Conservation (phyloP, 1,140 invertebrate species). For the Gonioctena quinquepunctata region DNA sequence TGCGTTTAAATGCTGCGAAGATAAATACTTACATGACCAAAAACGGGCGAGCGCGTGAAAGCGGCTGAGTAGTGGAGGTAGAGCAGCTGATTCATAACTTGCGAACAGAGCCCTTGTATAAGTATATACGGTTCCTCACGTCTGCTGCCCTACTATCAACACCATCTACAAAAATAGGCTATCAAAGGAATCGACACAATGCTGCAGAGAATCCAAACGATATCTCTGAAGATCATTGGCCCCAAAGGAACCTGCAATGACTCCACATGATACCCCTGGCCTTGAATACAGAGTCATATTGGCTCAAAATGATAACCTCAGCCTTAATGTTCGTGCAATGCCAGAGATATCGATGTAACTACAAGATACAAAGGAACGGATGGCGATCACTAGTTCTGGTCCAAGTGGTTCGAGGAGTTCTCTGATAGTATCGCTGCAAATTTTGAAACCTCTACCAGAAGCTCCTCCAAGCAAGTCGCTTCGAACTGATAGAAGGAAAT, state of each 20-base stretch:
- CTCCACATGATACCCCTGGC: not conserved
- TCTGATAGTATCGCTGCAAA: not conserved
- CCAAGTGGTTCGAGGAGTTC: not conserved
- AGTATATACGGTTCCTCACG: too few species aligned
- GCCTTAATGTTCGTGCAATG: not conserved
- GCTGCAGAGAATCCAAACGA: too few species aligned
- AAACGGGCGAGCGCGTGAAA: too few species aligned
- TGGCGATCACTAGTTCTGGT: not conserved
- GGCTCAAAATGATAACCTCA: not conserved
- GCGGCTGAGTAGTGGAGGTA: too few species aligned
- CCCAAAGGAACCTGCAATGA: not conserved
- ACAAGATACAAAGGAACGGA: not conserved
- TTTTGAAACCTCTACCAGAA: not conserved
- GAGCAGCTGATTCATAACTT: too few species aligned
- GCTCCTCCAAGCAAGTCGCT: not conserved
- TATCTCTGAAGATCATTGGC: not conserved
- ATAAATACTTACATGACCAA: too few species aligned
- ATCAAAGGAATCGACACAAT: not conserved
- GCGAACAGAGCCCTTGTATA: too few species aligned
- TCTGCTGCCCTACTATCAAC: too few species aligned
- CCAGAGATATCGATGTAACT: not conserved
- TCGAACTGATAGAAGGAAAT: not conserved
- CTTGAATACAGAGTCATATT: not conserved
- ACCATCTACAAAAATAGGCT: conserved; percentile 5
- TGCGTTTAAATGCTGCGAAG: too few species aligned